Base-by-base conservation (phyloP, 92 coral and sea anemone species). In the Paramuricea clavata region DNA sequence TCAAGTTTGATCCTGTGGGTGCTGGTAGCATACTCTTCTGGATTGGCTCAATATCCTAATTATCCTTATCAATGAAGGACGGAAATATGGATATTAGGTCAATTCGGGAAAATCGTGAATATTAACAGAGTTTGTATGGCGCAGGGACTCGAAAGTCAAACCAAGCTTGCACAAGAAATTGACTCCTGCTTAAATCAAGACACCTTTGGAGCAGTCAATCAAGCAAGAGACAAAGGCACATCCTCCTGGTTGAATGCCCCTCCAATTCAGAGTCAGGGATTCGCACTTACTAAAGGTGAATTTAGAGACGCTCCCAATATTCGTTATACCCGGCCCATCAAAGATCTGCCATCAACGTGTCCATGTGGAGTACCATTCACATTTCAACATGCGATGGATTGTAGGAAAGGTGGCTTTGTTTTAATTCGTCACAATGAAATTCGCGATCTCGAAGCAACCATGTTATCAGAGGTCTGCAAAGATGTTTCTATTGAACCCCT, bases 391-490 rank as follows among this genome's bases (percentile, higher is more conserved):
- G 42, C 41, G 28, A 67, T 67, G 74, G 16, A 67, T 42, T 67
- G 74, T 28, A 67, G 28, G 74, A 16, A 23, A 5, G 74, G 74
- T 25, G 42, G n/a, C n/a, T n/a, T n/a, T n/a, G n/a, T n/a, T n/a
- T n/a, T n/a, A n/a, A n/a, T n/a, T n/a, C n/a, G n/a, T n/a, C n/a
- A n/a, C n/a, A 17, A 10, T 67, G 25, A 9, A 10, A 25, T 30
- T 30, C 39, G n/a, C n/a, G n/a, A 6, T 10, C 22, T 30, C 6
- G 74, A n/a, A n/a, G n/a, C n/a, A n/a, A n/a, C 12, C 74, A 67
- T 67, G 39, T 67, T n/a, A n/a, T n/a, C 74, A 8, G 74, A 67
- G 22, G 39, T 67, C 12, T 67, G 74, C n/a, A n/a, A n/a, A n/a
- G n/a, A n/a, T n/a, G n/a, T n/a, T n/a, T n/a, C n/a, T n/a, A n/a